A percentile compares a stretch with the other conserved stretches of the same genome.
phyloP scores from a whole-genome alignment of 2,888 invertebrate genomes.

The Macroteleia sp. region DNA sequence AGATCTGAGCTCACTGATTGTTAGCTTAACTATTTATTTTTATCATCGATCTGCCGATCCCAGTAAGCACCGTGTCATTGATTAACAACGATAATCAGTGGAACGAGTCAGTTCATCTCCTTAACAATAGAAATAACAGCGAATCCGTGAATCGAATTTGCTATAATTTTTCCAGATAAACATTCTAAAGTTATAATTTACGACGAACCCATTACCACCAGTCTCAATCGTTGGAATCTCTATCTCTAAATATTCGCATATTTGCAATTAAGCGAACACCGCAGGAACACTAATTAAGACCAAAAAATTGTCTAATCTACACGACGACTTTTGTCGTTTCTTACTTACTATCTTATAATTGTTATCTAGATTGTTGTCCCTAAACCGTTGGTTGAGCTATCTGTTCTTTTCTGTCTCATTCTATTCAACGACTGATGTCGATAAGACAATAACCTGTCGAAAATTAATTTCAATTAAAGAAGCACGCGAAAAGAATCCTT shows the following conservation, averaged over 20 bases:
- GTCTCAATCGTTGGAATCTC: not conserved
- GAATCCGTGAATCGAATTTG: too few species aligned
- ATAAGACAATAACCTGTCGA: too few species aligned
- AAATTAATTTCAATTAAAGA: slow-evolving; percentile 11
- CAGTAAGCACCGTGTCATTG: slow-evolving; percentile 28
- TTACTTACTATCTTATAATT: slow-evolving; percentile 47
- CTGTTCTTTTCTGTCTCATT: too few species aligned
- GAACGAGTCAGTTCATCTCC: too few species aligned
- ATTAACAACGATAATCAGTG: slow-evolving; percentile 40
- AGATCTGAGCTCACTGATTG: slow-evolving; percentile 19
- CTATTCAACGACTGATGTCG: too few species aligned
- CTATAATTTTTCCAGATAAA: not conserved
- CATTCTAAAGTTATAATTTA: slow-evolving; percentile 17
- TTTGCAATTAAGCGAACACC: slow-evolving; percentile 48
- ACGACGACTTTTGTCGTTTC: slow-evolving; percentile 36
- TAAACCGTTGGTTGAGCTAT: too few species aligned
- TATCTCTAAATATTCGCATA: slow-evolving; percentile 38
- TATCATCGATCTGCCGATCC: slow-evolving; percentile 25
- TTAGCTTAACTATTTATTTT: slow-evolving; percentile 23
- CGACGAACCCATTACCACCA: slow-evolving; percentile 6
- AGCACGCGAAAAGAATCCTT: too few species aligned
- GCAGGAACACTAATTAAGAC: slow-evolving; percentile 49
- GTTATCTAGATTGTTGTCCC: slow-evolving; percentile 52
- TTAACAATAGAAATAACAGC: slow-evolving; percentile 33
- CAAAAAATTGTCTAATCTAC: slow-evolving; percentile 38